Evolutionary conservation across 2,888 invertebrate genomes (phyloP), one percentile per base, ranked within the genome.

Genomic region (Ichneumon xanthorius): DNA sequence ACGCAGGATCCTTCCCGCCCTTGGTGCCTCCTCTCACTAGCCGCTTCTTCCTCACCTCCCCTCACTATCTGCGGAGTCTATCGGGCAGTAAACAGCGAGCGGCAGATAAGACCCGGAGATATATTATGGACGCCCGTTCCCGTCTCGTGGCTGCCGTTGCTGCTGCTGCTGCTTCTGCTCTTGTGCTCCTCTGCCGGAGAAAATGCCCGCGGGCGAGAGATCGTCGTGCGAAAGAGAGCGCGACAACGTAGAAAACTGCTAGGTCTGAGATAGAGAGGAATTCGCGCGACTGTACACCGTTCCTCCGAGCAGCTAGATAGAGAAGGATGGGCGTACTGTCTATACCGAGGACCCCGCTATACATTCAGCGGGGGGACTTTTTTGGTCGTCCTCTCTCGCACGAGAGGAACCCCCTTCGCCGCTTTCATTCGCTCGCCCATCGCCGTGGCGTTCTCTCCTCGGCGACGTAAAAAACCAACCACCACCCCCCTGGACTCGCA

Each of bases 31-130:
- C 68, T 73, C 50, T 55, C 71, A 30, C 26, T 79, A 22, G 50
- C 55, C 53, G 72, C 80, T 77, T 83, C 48, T 80, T 86, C 80
- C 80, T 83, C 87, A 82, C 84, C 85, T 70, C 82, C 84, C 89
- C 90, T 88, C 88, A 80, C 92, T 93, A 94, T 94, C 94, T 92
- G 91, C 88, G 88, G 91, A 93, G 93, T 93, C 93, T 93, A 94
- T 94, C 94, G 93, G 93, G 92, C 93, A 93, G 93, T 93, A 93
- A 94, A 93, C 93, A 93, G 92, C 92, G 90, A 92, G 92, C 93
- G 92, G 92, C 93, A 93, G 93, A 94, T 94, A 94, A 94, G 93
- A 90, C 91, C 86, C 72, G 89, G 89, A 93, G 92, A 93, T 93
- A 93, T 93, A 93, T 93, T 93, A 92, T 92, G 90, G 91, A 92